phyloP scores from a whole-genome alignment of 37 sponge, comb jelly and placozoan genomes.

The Halichondria panicea region DNA sequence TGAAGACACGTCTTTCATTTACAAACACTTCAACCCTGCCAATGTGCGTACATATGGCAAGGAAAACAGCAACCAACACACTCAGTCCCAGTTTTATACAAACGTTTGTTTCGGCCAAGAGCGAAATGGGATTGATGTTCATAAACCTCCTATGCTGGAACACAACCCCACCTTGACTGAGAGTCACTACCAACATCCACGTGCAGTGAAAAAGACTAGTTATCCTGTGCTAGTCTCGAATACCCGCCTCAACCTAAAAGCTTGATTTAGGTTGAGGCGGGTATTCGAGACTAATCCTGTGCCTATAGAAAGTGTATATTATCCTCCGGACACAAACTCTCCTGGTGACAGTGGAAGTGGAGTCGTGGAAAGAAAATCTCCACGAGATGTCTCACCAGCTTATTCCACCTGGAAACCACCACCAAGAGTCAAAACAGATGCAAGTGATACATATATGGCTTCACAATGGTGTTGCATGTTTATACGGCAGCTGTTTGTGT shows the following conservation, averaged over 20 bases:
- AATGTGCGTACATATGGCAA: background rate
- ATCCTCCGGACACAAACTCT: background rate
- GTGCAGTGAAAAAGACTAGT: too few species aligned
- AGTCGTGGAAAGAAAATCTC: background rate
- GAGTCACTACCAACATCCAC: conserved; percentile 19
- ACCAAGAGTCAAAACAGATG: conserved; percentile 23
- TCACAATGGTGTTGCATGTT: too few species aligned
- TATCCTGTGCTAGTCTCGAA: too few species aligned
- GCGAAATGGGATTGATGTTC: background rate
- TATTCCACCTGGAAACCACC: conserved; percentile 10
- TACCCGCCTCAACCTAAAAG: too few species aligned
- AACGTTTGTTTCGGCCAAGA: conserved; percentile 17
- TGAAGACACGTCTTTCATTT: conserved; percentile 16
- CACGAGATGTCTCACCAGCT: background rate
- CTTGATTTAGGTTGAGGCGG: too few species aligned
- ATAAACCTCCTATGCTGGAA: background rate
- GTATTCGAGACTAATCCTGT: background rate
- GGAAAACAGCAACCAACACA: too few species aligned
- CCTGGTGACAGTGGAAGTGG: background rate
- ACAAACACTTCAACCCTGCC: conserved; percentile 17
- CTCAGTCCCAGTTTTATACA: conserved; percentile 15
- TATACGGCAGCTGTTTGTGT: too few species aligned
- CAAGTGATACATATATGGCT: conserved; percentile 4
- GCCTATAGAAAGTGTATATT: conserved; percentile 10
- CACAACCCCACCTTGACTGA: background rate